A percentile compares a stretch with the other conserved stretches of the same genome.
Conservation (phyloP, 2,888 invertebrate genomes). For the Hydriomena furcata region DNA sequence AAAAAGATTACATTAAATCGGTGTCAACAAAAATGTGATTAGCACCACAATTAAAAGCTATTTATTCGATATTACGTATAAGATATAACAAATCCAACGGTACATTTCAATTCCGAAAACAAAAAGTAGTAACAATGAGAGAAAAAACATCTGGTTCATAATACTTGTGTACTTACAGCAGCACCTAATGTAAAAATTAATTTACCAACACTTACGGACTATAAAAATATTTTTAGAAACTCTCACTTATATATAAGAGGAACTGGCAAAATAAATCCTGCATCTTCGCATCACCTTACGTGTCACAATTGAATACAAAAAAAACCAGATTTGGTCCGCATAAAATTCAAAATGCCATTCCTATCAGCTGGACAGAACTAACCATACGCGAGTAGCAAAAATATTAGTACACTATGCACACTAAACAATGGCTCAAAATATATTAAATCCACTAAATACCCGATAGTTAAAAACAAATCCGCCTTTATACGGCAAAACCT, state of each 20-base stretch:
- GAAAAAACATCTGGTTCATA: conserved; percentile 46
- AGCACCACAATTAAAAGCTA: conserved; percentile 74
- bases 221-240: conserved; percentile 81
- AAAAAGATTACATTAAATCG: conserved; percentile 62
- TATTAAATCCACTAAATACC: conserved; percentile 78
- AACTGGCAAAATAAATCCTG: conserved; percentile 83
- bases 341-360: conserved; percentile 78
- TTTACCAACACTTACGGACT: conserved; percentile 80
- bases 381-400: conserved; percentile 73
- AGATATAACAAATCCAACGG: conserved; percentile 57
- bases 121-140: conserved; percentile 42
- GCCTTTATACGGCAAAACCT: conserved; percentile 63
- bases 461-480: conserved; percentile 65
- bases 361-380: conserved; percentile 74
- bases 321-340: conserved; percentile 75
- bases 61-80: conserved; percentile 55
- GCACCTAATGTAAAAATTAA: conserved; percentile 73
- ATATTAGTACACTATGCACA: conserved; percentile 78
- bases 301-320: conserved; percentile 59
- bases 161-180: conserved; percentile 70
- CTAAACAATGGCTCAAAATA: conserved; percentile 76
- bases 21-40: conserved; percentile 65
- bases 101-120: conserved; percentile 52
- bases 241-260: conserved; percentile 83
- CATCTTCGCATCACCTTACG: conserved; percentile 54